phyloP scores from a whole-genome alignment of 2,888 invertebrate genomes.

The Sinotaia quadrata region DNA sequence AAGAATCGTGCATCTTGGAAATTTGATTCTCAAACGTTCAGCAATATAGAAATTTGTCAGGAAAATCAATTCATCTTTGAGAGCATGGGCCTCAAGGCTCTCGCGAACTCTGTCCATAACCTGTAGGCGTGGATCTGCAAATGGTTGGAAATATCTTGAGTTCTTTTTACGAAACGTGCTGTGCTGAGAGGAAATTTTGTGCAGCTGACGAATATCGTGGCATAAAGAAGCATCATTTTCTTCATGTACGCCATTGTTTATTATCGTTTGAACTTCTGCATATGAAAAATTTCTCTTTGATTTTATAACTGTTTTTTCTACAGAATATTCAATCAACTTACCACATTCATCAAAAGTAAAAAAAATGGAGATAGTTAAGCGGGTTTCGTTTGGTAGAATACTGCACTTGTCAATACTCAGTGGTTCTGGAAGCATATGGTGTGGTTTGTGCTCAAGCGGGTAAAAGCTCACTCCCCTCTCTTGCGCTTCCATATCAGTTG shows the following conservation, averaged over 20 bases:
- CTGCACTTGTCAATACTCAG: slow-evolving; percentile 45
- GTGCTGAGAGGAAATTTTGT: slow-evolving; percentile 31
- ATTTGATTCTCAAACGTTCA: slow-evolving; percentile 22
- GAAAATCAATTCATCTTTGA: slow-evolving; percentile 45
- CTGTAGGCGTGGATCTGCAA: slow-evolving; percentile 27
- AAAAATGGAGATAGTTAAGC: slow-evolving; percentile 49
- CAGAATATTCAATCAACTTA: slow-evolving; percentile 10
- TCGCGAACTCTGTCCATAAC: slow-evolving; percentile 22
- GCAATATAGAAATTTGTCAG: slow-evolving; percentile 39
- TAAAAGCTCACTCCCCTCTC: slow-evolving; percentile 43
- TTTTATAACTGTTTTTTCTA: slow-evolving; percentile 38
- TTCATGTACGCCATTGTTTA: slow-evolving; percentile 20
- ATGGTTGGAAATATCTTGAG: slow-evolving; percentile 31
- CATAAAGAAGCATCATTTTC: slow-evolving; percentile 6
- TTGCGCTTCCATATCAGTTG: slow-evolving; percentile 45
- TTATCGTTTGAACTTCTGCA: slow-evolving; percentile 45
- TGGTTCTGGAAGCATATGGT: slow-evolving; percentile 51
- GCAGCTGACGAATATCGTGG: slow-evolving; percentile 29
- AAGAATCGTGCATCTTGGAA: background rate
- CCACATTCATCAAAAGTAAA: slow-evolving; percentile 40
- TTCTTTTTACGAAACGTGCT: slow-evolving; percentile 31
- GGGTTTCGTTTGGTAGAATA: slow-evolving; percentile 39
- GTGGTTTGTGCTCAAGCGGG: slow-evolving; percentile 26
- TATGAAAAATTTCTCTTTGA: slow-evolving; percentile 44
- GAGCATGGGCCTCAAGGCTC: slow-evolving; percentile 34